Conservation (phyloP, 2,797 vertebrate species). For the Vultur gryphus region DNA sequence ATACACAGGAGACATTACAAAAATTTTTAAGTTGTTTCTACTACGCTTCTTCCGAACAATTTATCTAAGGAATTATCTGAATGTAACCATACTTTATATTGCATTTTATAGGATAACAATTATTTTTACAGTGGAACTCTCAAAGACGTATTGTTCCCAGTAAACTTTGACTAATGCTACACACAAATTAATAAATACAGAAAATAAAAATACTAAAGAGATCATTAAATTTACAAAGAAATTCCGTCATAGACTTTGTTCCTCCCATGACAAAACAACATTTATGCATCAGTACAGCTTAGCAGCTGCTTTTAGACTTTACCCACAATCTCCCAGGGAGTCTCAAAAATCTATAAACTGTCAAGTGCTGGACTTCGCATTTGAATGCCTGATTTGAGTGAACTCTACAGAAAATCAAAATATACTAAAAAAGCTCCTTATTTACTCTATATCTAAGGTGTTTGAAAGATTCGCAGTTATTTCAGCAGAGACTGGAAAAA, state of each 20-base stretch:
- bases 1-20: not conserved
- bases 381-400: not conserved
- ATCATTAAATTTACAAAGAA: not conserved
- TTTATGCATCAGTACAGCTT: not conserved
- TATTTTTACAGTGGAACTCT: not conserved
- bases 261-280: not conserved
- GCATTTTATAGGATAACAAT: not conserved
- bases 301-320: not conserved
- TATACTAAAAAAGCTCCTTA: not conserved
- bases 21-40: not conserved
- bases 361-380: not conserved
- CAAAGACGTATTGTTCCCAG: not conserved
- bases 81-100: not conserved
- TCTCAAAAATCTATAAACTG: not conserved
- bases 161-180: not conserved
- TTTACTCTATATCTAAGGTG: not conserved
- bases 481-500: slow-evolving; percentile 35
- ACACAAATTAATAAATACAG: not conserved
- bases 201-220: not conserved
- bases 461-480: not conserved
- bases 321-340: not conserved
- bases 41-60: not conserved
- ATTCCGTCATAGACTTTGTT: not conserved
- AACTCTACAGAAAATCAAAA: slow-evolving; percentile 19
- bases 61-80: not conserved